Percentiles rank a stretch among this genome's conserved stretches.
phyloP scores from a whole-genome alignment of 2,888 invertebrate genomes.

The Plusia festucae region DNA sequence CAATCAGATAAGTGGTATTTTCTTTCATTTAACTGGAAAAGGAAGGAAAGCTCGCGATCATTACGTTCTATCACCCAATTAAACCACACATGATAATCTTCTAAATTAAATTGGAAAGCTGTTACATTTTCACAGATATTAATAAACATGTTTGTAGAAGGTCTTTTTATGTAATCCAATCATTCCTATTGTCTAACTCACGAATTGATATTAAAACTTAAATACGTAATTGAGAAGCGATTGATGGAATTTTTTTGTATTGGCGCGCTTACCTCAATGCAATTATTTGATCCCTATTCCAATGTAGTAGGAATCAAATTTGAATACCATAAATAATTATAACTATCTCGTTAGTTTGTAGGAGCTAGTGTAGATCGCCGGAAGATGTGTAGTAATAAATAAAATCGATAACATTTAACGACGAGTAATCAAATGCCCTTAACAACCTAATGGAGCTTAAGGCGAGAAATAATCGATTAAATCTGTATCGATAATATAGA shows the following conservation, averaged over 20 bases:
- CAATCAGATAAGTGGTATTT: conserved; percentile 41
- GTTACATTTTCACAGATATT: conserved; percentile 34
- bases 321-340: not conserved
- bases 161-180: conserved; percentile 43
- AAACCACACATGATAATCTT: conserved; percentile 38
- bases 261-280: not conserved
- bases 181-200: conserved; percentile 48
- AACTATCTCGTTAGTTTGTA: conserved; percentile 37
- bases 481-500: conserved; percentile 48
- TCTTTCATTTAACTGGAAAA: conserved; percentile 45
- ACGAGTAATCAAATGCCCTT: conserved; percentile 61
- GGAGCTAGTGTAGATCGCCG: conserved; percentile 37
- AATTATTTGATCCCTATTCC: not conserved
- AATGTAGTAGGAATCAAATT: conserved; percentile 21
- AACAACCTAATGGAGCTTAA: conserved; percentile 51
- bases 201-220: conserved; percentile 42
- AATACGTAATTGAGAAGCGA: conserved; percentile 54
- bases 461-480: conserved; percentile 59
- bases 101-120: conserved; percentile 26
- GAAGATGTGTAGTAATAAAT: conserved; percentile 55
- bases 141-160: conserved; percentile 46
- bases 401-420: conserved; percentile 59
- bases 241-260: conserved; percentile 45
- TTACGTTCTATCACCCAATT: conserved; percentile 27
- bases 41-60: conserved; percentile 49